These are phyloP conservation scores for Oryzias dopingdopingensis DNA, from an alignment of 2,797 vertebrate species.

Conservation along the genomic window DNA sequence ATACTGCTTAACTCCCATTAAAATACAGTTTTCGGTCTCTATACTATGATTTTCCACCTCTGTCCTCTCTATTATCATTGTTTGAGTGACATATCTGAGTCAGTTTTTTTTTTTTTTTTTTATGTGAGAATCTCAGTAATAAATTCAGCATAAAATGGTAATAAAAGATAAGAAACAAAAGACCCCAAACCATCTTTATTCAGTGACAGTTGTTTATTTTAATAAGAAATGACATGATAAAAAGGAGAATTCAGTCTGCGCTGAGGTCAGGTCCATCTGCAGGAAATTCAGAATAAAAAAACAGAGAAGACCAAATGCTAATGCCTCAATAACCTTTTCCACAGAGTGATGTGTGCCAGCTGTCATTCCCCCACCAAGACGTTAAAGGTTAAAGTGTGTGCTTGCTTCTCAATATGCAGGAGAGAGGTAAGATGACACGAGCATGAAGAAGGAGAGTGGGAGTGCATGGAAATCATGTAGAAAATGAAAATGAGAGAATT, in stretches of 20 bases:
- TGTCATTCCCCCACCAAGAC: constrained; percentile 42
- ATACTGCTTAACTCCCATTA: constrained; percentile 50
- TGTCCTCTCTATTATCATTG: too few species aligned
- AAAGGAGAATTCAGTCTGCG: constrained; percentile 3
- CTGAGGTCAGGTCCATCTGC: constrained; percentile 32
- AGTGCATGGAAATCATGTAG: constrained; percentile 49
- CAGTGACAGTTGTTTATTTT: constrained; percentile 1
- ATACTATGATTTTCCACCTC: too few species aligned
- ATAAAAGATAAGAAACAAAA: neutral
- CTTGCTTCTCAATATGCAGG: constrained; percentile 38
- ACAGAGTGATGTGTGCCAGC: constrained; percentile 62
- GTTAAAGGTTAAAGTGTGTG: constrained; percentile 69
- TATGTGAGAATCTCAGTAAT: neutral
- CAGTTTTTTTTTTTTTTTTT: neutral
- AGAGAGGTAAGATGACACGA: constrained; percentile 27
- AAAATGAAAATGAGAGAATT: constrained; percentile 60
- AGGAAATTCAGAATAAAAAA: constrained; percentile 49
- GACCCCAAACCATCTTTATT: neutral
- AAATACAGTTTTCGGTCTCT: constrained; percentile 45
- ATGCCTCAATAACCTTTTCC: constrained; percentile 72
- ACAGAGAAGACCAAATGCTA: constrained; percentile 60
- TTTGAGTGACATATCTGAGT: neutral
- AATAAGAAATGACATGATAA: neutral
- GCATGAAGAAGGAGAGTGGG: constrained; percentile 26
- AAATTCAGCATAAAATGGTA: neutral